Evolutionary conservation across 2,888 invertebrate species (phyloP).

Genomic region (Agriopis aurantiaria): DNA sequence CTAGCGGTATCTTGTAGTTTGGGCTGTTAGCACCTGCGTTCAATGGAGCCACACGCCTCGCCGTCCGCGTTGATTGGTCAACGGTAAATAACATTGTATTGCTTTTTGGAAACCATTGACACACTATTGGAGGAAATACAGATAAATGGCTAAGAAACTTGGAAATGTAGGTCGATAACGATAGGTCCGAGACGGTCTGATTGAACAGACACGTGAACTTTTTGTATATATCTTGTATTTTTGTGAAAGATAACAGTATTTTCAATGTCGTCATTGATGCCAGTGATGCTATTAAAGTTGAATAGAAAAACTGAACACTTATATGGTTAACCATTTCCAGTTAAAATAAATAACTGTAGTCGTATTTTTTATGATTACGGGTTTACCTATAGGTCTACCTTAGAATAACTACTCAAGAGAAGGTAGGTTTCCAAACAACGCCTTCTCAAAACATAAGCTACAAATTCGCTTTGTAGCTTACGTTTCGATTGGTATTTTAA

Average conservation of each 20-base stretch:
- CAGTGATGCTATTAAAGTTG: too few species aligned
- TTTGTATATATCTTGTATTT: neutral
- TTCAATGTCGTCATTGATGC: too few species aligned
- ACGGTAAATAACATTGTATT: conserved; percentile 42
- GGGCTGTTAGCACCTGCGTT: conserved; percentile 52
- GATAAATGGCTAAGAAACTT: conserved; percentile 22
- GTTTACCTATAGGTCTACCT: too few species aligned
- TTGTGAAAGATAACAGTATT: neutral
- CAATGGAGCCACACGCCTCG: conserved; percentile 40
- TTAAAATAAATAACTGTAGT: too few species aligned
- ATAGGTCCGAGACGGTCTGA: neutral
- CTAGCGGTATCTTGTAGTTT: conserved; percentile 59
- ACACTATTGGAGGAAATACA: conserved; percentile 30
- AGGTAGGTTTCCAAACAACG: too few species aligned
- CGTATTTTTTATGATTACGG: too few species aligned
- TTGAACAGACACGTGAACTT: neutral
- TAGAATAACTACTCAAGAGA: too few species aligned
- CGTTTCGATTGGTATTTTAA: too few species aligned
- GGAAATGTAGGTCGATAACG: conserved; percentile 19
- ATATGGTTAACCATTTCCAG: too few species aligned
- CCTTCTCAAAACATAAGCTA: too few species aligned
- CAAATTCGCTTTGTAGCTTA: too few species aligned
- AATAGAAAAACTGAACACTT: too few species aligned
- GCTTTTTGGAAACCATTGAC: conserved; percentile 38
- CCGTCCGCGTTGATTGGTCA: conserved; percentile 36